Evolutionary conservation across 2,797 vertebrate species (phyloP), one percentile per base, ranked within the genome.

Genomic region (Amazona finschi): DNA sequence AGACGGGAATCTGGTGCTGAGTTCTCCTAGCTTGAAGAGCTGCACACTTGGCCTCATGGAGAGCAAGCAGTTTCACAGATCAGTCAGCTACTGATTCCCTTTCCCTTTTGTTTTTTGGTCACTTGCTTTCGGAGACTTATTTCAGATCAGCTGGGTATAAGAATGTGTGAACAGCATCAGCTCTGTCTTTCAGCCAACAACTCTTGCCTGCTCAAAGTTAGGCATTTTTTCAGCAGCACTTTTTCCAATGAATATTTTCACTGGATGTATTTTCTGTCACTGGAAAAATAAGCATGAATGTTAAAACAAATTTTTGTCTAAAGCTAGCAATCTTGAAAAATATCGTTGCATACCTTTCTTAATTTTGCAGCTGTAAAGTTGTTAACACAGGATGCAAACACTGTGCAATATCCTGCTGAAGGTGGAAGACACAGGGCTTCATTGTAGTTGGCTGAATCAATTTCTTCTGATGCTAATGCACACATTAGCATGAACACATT

Each of bases 401-500:
- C 33, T 18, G 16, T 61, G 38, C 20, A 73, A 44, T 74, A 65
- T 84, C 12, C 13, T 69, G 66, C 75, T 94, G 65, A 84, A 89
- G 65, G 74, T 17, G n/a, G 49, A 86, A 82, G 92, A 81, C 80
- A 30, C n/a, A 65, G 46, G 70, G 64, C 74, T 89, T 95, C 62
- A 39, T 41, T 81, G 27, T 22, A 62, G 25, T 49, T 81, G 62
- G 33, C 43, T 41, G 21, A 91, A 78, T 82, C 49, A 79, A 94
- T 93, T 95, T 57, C 41, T 95, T 73, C 53, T 83, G 69, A 36
- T 70, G 65, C 41, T 95, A 87, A 92, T 89, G 65, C 39, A 61
- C 33, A 57, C 24, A 25, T 77, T 64, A 86, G 49, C 12, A 93
- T 89, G 65, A 38, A 50, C 31, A 57, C 24, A 25, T 77, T 65